Evolutionary conservation across 2,113 vertebrate genomes (phyloP).

Genomic region (Misgurnus mizolepis): DNA sequence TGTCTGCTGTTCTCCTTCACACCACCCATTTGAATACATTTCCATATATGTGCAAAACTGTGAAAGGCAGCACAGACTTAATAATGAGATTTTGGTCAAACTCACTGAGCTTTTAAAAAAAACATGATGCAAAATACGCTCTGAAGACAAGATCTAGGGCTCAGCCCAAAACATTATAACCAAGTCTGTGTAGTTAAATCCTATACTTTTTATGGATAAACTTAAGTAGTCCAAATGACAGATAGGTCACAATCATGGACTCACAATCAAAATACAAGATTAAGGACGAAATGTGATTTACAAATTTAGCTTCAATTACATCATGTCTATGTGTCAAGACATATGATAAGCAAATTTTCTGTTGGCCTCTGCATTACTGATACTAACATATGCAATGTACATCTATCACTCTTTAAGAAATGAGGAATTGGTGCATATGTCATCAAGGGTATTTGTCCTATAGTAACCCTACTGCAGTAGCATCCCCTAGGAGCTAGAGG

Average conservation of each 20-base stretch:
- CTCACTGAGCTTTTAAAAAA: slow-evolving; percentile 28
- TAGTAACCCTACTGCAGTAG: slow-evolving; percentile 59
- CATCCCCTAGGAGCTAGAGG: slow-evolving; percentile 62
- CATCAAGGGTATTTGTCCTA: not conserved
- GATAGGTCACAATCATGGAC: not conserved
- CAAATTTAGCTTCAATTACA: not conserved
- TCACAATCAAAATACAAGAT: not conserved
- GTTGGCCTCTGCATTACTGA: not conserved
- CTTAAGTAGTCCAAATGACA: not conserved
- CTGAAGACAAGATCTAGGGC: slow-evolving; percentile 15
- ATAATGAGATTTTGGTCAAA: slow-evolving; percentile 42
- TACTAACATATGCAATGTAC: not conserved
- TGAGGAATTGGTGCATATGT: not conserved
- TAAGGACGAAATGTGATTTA: not conserved
- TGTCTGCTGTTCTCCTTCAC: slow-evolving; percentile 3
- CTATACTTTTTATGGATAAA: not conserved
- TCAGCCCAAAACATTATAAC: slow-evolving; percentile 14
- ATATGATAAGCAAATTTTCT: not conserved
- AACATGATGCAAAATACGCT: slow-evolving; percentile 40
- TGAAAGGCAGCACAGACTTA: slow-evolving; percentile 21
- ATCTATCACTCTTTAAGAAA: not conserved
- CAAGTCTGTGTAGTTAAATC: not conserved
- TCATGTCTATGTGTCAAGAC: not conserved
- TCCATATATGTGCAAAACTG: slow-evolving; percentile 30
- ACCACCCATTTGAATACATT: slow-evolving; percentile 17